Percentiles rank a stretch among this genome's conserved stretches.
phyloP scores from a whole-genome alignment of 2,888 invertebrate genomes.

The Hydrotaea diabolus region DNA sequence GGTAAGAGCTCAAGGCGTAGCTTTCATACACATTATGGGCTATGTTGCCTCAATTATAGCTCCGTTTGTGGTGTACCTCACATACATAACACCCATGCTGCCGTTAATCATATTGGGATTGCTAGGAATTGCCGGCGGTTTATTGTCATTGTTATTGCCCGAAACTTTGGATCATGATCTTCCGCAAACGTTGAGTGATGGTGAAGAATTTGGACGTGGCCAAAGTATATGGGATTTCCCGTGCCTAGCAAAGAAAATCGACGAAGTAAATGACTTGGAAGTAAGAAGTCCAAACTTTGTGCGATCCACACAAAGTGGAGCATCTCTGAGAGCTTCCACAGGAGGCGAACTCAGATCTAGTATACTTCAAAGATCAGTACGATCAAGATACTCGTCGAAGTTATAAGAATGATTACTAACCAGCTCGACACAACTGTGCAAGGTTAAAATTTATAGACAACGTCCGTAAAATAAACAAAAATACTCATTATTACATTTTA shows the following conservation, averaged over 20 bases:
- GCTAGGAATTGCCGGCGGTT: conserved; percentile 88
- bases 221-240: conserved; percentile 92
- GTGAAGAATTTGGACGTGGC: conserved; percentile 90
- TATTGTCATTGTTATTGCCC: conserved; percentile 89
- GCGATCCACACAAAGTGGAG: conserved; percentile 79
- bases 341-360: conserved; percentile 86
- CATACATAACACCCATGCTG: conserved; percentile 86
- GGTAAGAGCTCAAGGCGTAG: conserved; percentile 92
- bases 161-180: conserved; percentile 93
- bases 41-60: conserved; percentile 91
- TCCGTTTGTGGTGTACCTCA: conserved; percentile 92
- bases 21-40: conserved; percentile 92
- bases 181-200: conserved; percentile 92
- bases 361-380: conserved; percentile 82
- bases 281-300: conserved; percentile 76
- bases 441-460: conserved; percentile 17
- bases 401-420: conserved; percentile 69
- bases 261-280: conserved; percentile 76
- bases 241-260: conserved; percentile 85
- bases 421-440: not conserved
- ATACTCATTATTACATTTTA: not conserved
- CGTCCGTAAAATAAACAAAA: conserved; percentile 7
- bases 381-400: conserved; percentile 81
- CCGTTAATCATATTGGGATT: conserved; percentile 90
- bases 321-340: conserved; percentile 83